A percentile compares a stretch with the other conserved stretches of the same genome.
Conservation (phyloP, 2,113 vertebrate species). For the Mandrillus leucophaeus region DNA sequence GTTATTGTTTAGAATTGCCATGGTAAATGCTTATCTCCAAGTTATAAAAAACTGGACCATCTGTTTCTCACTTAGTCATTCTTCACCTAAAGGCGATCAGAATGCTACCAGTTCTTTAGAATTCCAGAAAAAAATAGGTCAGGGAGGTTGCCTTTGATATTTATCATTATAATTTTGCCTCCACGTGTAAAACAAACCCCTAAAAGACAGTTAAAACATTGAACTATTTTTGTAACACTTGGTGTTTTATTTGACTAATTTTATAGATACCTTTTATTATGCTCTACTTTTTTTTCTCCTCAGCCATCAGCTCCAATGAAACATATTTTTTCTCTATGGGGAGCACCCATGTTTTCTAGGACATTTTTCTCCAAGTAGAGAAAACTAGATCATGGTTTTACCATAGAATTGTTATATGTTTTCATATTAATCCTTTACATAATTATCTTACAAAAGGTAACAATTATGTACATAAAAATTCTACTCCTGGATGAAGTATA, state of each 20-base stretch:
- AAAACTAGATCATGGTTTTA: background rate
- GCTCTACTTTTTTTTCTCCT: background rate
- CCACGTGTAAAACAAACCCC: conserved; percentile 47
- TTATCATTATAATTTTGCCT: conserved; percentile 59
- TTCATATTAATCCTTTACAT: background rate
- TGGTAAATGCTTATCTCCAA: conserved; percentile 75
- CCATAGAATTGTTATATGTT: background rate
- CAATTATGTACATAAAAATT: background rate
- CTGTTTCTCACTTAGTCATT: conserved; percentile 65
- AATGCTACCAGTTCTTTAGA: conserved; percentile 60
- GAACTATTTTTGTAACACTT: conserved; percentile 56
- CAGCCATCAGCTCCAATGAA: background rate
- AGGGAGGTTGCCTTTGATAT: conserved; percentile 69
- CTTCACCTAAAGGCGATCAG: conserved; percentile 50
- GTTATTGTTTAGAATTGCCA: conserved; percentile 70
- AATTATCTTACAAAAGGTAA: background rate
- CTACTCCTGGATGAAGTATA: background rate
- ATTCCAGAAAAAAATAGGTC: conserved; percentile 66
- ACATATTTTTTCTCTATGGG: background rate
- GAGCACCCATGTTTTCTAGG: background rate
- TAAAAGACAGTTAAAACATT: conserved; percentile 63
- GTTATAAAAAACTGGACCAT: conserved; percentile 77
- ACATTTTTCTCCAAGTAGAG: background rate
- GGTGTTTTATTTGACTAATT: conserved; percentile 48
- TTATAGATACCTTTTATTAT: conserved; percentile 32